Conservation (phyloP, 2,888 invertebrate species). For the Caenorhabditis becei region DNA sequence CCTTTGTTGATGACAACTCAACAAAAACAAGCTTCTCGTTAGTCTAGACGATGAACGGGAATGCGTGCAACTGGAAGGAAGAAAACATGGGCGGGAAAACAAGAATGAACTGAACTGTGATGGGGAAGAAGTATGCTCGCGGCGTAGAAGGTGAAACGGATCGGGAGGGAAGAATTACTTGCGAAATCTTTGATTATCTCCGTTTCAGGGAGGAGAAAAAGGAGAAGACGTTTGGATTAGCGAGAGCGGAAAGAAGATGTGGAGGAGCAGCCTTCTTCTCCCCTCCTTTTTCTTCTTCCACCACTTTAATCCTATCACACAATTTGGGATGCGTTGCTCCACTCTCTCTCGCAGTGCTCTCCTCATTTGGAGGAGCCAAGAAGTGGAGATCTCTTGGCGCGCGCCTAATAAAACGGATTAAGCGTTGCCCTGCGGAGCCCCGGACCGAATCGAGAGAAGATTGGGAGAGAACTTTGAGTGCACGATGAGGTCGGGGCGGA, state of each 20-base stretch:
- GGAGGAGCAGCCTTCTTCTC: conserved; percentile 27
- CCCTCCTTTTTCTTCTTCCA: conserved; percentile 40
- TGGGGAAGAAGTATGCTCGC: too few species aligned
- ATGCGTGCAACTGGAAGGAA: too few species aligned
- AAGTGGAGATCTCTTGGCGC: background rate
- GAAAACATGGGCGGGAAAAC: too few species aligned
- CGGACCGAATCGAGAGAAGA: conserved; percentile 1
- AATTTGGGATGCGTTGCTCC: conserved; percentile 41
- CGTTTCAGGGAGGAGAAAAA: conserved; percentile 2
- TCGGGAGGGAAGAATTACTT: conserved; percentile 4
- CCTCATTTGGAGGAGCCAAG: conserved; percentile 28
- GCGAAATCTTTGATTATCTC: conserved; percentile 11
- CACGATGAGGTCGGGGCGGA: conserved; percentile 6
- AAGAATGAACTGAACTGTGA: background rate
- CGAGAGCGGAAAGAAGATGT: conserved; percentile 45
- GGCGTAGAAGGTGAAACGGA: background rate
- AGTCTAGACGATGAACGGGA: background rate
- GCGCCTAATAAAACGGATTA: conserved; percentile 35
- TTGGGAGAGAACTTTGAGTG: conserved; percentile 13
- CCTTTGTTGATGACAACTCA: background rate
- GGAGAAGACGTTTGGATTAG: conserved; percentile 47
- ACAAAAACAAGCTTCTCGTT: background rate
- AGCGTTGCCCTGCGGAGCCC: background rate
- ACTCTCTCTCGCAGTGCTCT: conserved; percentile 2
- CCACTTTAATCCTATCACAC: conserved; percentile 59